Evolutionary conservation across 2,888 invertebrate genomes (phyloP).

Genomic region (Meteorus colon): DNA sequence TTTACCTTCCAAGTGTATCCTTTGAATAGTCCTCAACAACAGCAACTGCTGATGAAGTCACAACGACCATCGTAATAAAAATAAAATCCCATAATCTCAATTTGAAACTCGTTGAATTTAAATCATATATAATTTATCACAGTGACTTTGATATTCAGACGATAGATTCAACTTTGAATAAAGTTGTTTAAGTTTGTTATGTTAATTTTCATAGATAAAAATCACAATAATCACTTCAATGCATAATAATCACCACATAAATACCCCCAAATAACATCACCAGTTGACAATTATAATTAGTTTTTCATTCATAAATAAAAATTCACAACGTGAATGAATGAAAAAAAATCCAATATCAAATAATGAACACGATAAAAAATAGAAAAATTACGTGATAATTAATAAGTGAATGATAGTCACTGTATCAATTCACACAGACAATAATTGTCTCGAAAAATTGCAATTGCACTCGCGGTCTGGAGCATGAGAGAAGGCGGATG

Average conservation of each 20-base stretch:
- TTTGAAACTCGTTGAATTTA: neutral
- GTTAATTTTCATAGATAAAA: neutral
- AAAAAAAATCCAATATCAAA: neutral
- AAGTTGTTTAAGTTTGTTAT: neutral
- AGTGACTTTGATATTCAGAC: neutral
- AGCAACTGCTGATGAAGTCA: conserved; percentile 65
- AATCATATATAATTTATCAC: neutral
- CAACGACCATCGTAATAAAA: conserved; percentile 63
- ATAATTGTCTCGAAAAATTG: conserved; percentile 14
- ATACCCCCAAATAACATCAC: neutral
- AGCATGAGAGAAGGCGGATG: conserved; percentile 59
- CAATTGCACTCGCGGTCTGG: conserved; percentile 53
- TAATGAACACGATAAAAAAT: neutral
- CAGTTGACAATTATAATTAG: neutral
- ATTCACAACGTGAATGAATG: neutral
- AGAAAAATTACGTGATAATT: neutral
- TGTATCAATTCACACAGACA: conserved; percentile 11
- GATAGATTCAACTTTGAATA: neutral
- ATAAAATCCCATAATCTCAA: conserved; percentile 59
- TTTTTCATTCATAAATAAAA: neutral
- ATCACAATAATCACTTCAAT: neutral
- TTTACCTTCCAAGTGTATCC: conserved; percentile 70
- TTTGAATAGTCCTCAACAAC: conserved; percentile 69
- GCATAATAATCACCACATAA: neutral
- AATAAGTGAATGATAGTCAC: neutral